Percentiles rank a stretch among this genome's conserved stretches.
Evolutionary conservation across 2,888 invertebrate genomes (phyloP).

Genomic region (Stenodera caucasica): DNA sequence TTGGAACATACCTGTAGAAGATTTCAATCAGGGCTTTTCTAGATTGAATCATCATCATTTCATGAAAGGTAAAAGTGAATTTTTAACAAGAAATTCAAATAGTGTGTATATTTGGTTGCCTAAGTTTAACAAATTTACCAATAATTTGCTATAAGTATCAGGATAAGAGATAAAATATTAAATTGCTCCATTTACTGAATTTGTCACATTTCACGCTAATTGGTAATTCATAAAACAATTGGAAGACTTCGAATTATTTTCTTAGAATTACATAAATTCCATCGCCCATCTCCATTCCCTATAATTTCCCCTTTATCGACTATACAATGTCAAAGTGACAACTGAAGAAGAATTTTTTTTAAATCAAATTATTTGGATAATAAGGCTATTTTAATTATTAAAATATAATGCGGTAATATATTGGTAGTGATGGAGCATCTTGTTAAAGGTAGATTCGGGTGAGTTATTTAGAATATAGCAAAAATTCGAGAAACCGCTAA

Average conservation of each 20-base stretch:
- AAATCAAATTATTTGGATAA: not conserved
- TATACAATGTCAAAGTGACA: not conserved
- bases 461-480: constrained; percentile 28
- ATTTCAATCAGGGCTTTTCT: too few relatives aligned
- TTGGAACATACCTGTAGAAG: too few relatives aligned
- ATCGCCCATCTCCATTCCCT: too few relatives aligned
- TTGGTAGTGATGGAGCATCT: constrained; percentile 43
- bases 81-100: not conserved
- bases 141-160: too few relatives aligned
- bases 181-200: too few relatives aligned
- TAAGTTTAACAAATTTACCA: not conserved
- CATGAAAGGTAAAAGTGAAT: too few relatives aligned
- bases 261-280: too few relatives aligned
- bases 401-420: not conserved
- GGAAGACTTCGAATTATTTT: too few relatives aligned
- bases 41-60: too few relatives aligned
- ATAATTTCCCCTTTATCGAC: not conserved
- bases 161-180: too few relatives aligned
- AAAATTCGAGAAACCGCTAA: constrained; percentile 10
- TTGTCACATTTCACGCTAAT: too few relatives aligned
- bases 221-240: too few relatives aligned
- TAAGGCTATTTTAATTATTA: not conserved
- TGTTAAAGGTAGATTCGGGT: constrained; percentile 47
- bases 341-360: not conserved
- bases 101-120: not conserved